Evolutionary conservation across 2,888 invertebrate genomes (phyloP).

Genomic region (Lasioglossum oenotherae): DNA sequence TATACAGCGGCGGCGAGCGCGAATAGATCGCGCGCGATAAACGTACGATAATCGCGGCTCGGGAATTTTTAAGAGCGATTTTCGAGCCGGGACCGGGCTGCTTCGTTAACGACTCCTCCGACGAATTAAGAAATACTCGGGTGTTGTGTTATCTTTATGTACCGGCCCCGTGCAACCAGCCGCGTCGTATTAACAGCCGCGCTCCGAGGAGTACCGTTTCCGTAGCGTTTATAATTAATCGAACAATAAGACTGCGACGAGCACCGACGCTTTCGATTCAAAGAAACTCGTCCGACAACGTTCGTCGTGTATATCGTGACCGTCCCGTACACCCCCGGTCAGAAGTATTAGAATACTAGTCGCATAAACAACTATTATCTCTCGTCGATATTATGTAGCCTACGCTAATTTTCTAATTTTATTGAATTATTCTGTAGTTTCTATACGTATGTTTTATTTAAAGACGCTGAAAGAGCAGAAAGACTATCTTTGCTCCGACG

Average conservation of each 20-base stretch:
- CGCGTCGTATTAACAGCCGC: slow-evolving; percentile 33
- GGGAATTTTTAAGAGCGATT: slow-evolving; percentile 67
- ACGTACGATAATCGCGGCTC: slow-evolving; percentile 54
- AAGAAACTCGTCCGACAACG: not conserved
- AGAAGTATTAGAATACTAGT: slow-evolving; percentile 4
- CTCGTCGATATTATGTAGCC: not conserved
- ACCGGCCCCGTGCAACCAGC: slow-evolving; percentile 33
- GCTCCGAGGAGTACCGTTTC: slow-evolving; percentile 19
- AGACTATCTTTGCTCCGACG: no score
- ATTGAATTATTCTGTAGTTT: not conserved
- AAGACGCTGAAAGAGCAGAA: not conserved
- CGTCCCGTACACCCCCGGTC: not conserved
- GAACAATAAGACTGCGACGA: slow-evolving; percentile 21
- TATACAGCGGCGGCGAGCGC: slow-evolving; percentile 47
- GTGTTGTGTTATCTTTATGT: slow-evolving; percentile 60
- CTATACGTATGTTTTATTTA: not conserved
- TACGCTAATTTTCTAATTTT: not conserved
- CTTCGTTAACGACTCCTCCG: slow-evolving; percentile 58
- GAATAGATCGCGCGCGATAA: slow-evolving; percentile 69
- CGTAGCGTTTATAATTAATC: slow-evolving; percentile 44
- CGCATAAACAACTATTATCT: not conserved
- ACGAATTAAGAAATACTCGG: slow-evolving; percentile 65
- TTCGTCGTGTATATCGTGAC: not conserved
- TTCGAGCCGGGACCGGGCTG: slow-evolving; percentile 31
- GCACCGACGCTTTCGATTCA: slow-evolving; percentile 8